A percentile compares a stretch with the other conserved stretches of the same genome.
Conservation (phyloP, 1,140 invertebrate species). For the Lucilia sericata region DNA sequence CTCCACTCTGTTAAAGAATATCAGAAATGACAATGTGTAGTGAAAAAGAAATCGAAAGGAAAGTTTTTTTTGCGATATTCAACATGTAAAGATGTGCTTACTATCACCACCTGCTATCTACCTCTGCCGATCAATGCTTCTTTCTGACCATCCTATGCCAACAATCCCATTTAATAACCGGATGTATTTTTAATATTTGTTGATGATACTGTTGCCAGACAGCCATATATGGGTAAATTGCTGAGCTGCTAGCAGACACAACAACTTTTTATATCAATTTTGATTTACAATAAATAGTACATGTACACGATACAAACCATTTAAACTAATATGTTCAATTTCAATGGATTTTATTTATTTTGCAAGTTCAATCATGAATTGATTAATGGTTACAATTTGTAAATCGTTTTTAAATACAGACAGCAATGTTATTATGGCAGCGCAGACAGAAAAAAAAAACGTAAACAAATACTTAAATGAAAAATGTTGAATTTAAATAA, state of each 20-base stretch:
- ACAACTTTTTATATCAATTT: background rate
- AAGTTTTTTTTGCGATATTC: no score
- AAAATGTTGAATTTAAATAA: no score
- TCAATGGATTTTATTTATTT: background rate
- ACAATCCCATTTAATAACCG: background rate
- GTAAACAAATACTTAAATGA: background rate
- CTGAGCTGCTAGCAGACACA: no score
- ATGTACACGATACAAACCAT: background rate
- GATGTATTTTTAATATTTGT: background rate
- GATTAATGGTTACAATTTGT: background rate
- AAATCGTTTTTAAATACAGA: background rate
- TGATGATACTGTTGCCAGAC: background rate
- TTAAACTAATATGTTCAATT: background rate
- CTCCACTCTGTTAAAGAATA: no score
- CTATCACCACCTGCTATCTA: no score
- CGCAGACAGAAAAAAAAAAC: background rate
- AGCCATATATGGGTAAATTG: background rate
- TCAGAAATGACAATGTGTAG: no score
- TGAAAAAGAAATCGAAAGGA: no score
- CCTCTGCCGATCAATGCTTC: no score
- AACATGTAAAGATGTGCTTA: no score
- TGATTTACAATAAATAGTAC: background rate
- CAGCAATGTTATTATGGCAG: background rate
- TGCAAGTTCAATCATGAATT: no score
- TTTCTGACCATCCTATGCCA: no score